Evolutionary conservation across 2,888 invertebrate genomes (phyloP).

Genomic region (Anthophora plumipes): DNA sequence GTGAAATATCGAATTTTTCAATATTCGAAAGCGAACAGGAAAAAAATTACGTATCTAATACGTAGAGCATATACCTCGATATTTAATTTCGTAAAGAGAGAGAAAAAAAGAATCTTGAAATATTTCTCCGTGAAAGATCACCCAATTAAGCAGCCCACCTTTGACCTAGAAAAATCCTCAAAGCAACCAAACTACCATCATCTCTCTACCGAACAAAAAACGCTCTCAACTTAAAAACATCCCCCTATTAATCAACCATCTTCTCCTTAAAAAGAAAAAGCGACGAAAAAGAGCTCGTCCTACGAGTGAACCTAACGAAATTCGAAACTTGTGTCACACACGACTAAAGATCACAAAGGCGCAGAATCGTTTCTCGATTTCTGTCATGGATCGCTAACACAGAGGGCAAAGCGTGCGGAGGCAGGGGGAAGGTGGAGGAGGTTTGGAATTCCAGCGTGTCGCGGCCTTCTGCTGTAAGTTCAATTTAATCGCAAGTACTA

Average conservation of each 20-base stretch:
- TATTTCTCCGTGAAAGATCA: too few relatives aligned
- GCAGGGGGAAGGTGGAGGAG: too few relatives aligned
- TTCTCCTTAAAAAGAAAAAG: too few relatives aligned
- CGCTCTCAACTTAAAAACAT: not conserved
- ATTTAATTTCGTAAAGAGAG: too few relatives aligned
- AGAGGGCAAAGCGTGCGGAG: not conserved
- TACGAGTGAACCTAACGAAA: not conserved
- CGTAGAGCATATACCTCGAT: too few relatives aligned
- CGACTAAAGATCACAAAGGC: not conserved
- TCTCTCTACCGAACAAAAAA: not conserved
- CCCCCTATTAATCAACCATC: not conserved
- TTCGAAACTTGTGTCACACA: not conserved
- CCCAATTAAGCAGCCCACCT: too few relatives aligned
- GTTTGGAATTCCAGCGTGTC: conserved; percentile 11
- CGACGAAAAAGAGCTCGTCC: not conserved
- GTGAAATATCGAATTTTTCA: too few relatives aligned
- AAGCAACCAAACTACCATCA: not conserved
- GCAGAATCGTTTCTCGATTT: conserved; percentile 9
- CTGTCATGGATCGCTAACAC: not conserved
- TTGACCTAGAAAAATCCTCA: not conserved
- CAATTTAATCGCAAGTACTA: conserved; percentile 47
- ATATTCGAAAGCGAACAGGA: too few relatives aligned
- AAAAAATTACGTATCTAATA: too few relatives aligned
- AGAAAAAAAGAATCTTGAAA: too few relatives aligned
- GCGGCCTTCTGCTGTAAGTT: conserved; percentile 34